Conservation (phyloP, 2,113 vertebrate genomes). For the Recurvirostra avosetta region DNA sequence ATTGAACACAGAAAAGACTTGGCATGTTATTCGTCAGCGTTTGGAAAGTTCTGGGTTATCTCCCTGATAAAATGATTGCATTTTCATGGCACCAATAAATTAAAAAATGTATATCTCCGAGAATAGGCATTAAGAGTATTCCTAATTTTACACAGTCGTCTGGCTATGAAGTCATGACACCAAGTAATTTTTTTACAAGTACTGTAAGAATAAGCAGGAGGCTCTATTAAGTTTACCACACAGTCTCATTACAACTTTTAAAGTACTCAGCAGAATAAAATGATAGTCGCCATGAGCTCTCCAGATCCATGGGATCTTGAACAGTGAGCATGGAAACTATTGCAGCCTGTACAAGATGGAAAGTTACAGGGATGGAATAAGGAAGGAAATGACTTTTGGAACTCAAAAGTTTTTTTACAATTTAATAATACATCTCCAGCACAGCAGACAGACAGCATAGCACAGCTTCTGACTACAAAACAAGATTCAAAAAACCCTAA, state of each 20-base stretch:
- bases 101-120: not conserved
- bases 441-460: not conserved
- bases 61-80: not conserved
- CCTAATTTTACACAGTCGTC: conserved; percentile 11
- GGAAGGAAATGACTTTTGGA: not conserved
- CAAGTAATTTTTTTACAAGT: not conserved
- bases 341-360: not conserved
- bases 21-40: not conserved
- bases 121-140: not conserved
- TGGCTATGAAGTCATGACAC: conserved; percentile 36
- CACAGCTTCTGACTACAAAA: not conserved
- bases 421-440: not conserved
- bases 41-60: not conserved
- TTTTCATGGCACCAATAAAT: not conserved
- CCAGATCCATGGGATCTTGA: not conserved
- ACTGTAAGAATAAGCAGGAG: conserved; percentile 40
- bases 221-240: conserved; percentile 22
- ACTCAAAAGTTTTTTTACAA: not conserved
- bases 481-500: not conserved
- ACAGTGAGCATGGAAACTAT: not conserved
- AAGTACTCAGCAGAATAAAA: conserved; percentile 35
- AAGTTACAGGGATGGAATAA: not conserved
- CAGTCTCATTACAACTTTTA: conserved; percentile 35
- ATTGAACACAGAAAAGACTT: not conserved
- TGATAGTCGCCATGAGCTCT: not conserved